phyloP scores from a whole-genome alignment of 2,888 invertebrate genomes.

The Rotaria magnacalcarata region DNA sequence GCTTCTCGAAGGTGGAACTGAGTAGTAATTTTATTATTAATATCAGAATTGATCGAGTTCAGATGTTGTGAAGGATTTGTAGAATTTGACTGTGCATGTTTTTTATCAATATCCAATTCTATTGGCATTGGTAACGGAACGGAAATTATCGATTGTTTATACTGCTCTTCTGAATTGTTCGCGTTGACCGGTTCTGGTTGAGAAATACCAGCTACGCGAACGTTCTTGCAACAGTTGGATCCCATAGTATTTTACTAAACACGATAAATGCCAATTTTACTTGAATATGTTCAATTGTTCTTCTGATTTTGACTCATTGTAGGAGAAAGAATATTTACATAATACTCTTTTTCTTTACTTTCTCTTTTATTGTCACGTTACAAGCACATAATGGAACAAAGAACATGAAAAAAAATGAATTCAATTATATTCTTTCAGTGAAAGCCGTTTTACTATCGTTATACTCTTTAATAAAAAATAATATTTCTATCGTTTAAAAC shows the following conservation, averaged over 20 bases:
- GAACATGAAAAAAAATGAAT: background rate
- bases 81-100: background rate
- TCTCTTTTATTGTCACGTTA: background rate
- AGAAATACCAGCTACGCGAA: background rate
- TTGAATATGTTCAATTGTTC: slow-evolving; percentile 12
- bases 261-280: background rate
- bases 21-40: background rate
- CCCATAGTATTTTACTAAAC: background rate
- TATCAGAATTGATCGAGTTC: background rate
- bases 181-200: background rate
- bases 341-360: background rate
- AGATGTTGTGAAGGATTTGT: background rate
- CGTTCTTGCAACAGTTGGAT: background rate
- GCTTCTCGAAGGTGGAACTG: background rate
- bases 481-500: too few relatives aligned
- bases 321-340: background rate
- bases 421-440: background rate
- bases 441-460: background rate
- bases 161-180: background rate
- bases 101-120: background rate
- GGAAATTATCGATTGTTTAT: background rate
- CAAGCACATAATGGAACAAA: slow-evolving; percentile 2
- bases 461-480: too few relatives aligned
- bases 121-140: background rate
- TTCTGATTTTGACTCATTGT: background rate